Conservation (phyloP, 1,140 invertebrate species). For the Zaprionus lachaisei region DNA sequence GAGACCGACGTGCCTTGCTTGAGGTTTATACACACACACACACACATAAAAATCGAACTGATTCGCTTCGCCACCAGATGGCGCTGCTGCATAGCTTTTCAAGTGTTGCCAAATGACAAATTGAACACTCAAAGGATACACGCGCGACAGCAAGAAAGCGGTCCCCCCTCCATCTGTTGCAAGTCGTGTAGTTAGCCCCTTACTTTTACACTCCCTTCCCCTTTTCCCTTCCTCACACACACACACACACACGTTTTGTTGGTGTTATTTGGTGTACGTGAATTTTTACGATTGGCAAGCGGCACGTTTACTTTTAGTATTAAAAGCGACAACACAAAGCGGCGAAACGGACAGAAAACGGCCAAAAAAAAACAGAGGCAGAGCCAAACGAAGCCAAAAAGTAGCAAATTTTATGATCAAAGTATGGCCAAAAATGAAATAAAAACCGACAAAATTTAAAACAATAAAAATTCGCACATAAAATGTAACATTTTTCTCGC, state of each 20-base stretch:
- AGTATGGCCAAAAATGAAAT: conserved; percentile 10
- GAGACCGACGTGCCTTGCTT: background rate
- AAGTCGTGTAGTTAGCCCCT: background rate
- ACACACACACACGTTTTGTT: conserved; percentile 19
- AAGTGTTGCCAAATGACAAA: conserved; percentile 34
- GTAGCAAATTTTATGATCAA: conserved; percentile 6
- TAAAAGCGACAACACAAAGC: conserved; percentile 45
- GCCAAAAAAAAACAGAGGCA: background rate
- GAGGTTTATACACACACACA: background rate
- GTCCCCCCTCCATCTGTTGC: background rate
- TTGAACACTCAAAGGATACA: conserved; percentile 27
- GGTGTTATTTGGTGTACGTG: conserved; percentile 35
- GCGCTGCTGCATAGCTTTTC: conserved; percentile 6
- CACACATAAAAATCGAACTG: background rate
- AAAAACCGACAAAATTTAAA: conserved; percentile 60
- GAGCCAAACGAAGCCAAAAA: conserved; percentile 9
- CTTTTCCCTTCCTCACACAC: background rate
- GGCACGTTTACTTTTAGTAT: conserved; percentile 71
- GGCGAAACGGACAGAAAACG: background rate
- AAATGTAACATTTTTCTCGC: conserved; percentile 50
- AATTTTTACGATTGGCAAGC: conserved; percentile 60
- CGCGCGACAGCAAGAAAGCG: conserved; percentile 1
- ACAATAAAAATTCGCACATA: conserved; percentile 75
- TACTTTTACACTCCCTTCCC: background rate
- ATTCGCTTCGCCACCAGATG: conserved; percentile 17